phyloP scores from a whole-genome alignment of 2,113 vertebrate genomes.

The Pipa parva region DNA sequence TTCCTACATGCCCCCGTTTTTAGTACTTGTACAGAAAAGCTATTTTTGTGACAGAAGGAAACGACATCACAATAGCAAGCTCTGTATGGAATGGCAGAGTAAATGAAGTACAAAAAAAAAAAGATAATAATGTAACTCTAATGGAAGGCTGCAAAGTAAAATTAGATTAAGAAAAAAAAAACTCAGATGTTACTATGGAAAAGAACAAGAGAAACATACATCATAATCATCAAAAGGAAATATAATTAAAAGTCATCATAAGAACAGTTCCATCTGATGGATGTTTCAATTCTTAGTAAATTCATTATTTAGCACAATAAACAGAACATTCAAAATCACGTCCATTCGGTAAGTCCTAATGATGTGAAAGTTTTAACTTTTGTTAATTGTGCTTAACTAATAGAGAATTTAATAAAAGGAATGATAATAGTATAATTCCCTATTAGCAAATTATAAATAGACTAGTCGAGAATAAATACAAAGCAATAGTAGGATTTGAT shows the following conservation, averaged over 20 bases:
- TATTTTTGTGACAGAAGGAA: conserved; percentile 15
- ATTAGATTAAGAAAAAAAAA: not conserved
- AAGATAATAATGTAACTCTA: not conserved
- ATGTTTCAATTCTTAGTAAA: not conserved
- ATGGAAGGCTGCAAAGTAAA: not conserved
- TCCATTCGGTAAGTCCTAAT: not conserved
- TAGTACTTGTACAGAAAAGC: conserved; percentile 21
- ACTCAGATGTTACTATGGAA: not conserved
- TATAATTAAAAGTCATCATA: conserved; percentile 10
- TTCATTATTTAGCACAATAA: conserved; percentile 4
- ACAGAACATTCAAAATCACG: not conserved
- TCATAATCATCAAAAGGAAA: not conserved
- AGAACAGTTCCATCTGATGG: not conserved
- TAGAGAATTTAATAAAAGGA: too few species aligned
- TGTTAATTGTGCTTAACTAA: too few species aligned
- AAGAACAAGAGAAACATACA: not conserved
- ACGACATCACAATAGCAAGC: conserved; percentile 14
- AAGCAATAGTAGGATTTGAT: too few species aligned
- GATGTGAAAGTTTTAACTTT: not conserved
- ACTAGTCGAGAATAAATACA: too few species aligned
- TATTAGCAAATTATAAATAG: too few species aligned
- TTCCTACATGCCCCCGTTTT: conserved; percentile 30
- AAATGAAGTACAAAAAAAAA: not conserved
- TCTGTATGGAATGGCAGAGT: not conserved
- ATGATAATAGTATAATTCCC: too few species aligned